A percentile compares a stretch with the other conserved stretches of the same genome.
Evolutionary conservation across 2,797 vertebrate species (phyloP).

Genomic region (Discoglossus pictus): DNA sequence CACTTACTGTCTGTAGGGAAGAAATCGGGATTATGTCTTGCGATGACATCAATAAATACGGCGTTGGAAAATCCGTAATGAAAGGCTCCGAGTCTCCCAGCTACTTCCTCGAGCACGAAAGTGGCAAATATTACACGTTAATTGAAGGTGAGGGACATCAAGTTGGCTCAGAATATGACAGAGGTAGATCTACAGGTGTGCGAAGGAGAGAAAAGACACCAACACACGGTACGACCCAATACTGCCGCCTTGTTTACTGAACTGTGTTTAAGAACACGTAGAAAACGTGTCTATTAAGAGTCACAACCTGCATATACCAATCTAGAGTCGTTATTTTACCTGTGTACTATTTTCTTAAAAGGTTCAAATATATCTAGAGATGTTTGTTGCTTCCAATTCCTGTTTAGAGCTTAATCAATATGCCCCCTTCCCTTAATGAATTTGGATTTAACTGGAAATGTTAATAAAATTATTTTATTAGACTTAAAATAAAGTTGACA

Average conservation of each 20-base stretch:
- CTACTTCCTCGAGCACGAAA: constrained; percentile 87
- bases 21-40: constrained; percentile 87
- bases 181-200: constrained; percentile 78
- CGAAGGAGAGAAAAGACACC: constrained; percentile 87
- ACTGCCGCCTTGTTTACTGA: constrained; percentile 1
- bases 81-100: constrained; percentile 85
- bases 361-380: not conserved
- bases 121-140: constrained; percentile 85
- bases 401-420: no score
- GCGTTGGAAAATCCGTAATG: constrained; percentile 76
- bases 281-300: no score
- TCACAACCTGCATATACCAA: no score
- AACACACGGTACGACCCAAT: constrained; percentile 77
- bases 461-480: no score
- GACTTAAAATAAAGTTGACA: no score
- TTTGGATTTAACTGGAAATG: no score
- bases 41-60: constrained; percentile 87
- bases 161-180: constrained; percentile 77
- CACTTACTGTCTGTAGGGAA: constrained; percentile 66
- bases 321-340: no score
- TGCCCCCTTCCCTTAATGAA: no score
- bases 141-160: constrained; percentile 79
- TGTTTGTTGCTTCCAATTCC: no score
- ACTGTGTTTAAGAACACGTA: not conserved
- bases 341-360: not conserved